These are phyloP conservation scores for Penaeus vannamei DNA, from an alignment of 1,140 invertebrate species.

Conservation along the genomic window DNA sequence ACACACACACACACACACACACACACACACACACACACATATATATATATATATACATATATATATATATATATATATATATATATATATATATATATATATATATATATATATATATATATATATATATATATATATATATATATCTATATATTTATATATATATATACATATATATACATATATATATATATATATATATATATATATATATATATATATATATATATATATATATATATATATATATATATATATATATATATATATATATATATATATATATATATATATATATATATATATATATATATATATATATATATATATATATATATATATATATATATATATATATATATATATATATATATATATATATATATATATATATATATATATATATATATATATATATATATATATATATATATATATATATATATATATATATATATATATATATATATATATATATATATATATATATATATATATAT, in stretches of 20 bases:
- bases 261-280: not conserved
- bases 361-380: conserved; percentile 13
- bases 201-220: not conserved
- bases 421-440: conserved; percentile 19
- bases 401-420: conserved; percentile 22
- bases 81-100: not conserved
- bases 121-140: not conserved
- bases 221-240: not conserved
- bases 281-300: not conserved
- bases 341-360: not conserved
- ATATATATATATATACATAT: too few species aligned
- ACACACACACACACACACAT: too few species aligned
- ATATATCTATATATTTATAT: not conserved
- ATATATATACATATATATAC: not conserved
- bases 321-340: not conserved
- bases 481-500: conserved; percentile 11
- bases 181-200: not conserved
- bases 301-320: not conserved
- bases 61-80: not conserved
- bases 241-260: not conserved
- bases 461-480: conserved; percentile 19
- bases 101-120: not conserved
- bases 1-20: too few species aligned
- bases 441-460: conserved; percentile 17
- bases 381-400: conserved; percentile 2